Conservation (phyloP, 23 tunicate species). For the Phallusia fumigata region DNA sequence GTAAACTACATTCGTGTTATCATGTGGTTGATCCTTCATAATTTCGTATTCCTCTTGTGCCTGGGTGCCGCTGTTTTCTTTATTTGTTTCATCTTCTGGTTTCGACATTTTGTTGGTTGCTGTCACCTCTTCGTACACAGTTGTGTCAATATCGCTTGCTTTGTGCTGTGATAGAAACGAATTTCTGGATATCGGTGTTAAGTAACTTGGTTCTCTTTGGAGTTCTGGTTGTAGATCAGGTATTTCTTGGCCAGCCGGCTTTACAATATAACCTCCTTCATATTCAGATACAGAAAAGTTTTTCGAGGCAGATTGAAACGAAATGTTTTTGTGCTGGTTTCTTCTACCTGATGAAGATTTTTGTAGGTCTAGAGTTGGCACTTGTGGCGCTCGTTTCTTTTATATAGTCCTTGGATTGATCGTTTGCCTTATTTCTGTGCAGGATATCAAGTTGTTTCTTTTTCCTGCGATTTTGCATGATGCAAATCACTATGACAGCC, state of each 20-base stretch:
- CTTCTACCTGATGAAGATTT: too few species aligned
- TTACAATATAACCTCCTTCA: conserved; percentile 15
- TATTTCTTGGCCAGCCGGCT: conserved; percentile 16
- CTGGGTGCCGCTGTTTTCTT: not conserved
- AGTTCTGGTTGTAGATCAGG: not conserved
- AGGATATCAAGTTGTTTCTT: not conserved
- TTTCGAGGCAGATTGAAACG: not conserved
- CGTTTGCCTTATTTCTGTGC: not conserved
- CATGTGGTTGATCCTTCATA: too few species aligned
- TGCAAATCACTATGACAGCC: not conserved
- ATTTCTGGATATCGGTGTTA: not conserved
- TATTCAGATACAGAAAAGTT: not conserved
- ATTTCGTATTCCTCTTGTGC: too few species aligned
- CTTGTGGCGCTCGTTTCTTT: not conserved
- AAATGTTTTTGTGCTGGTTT: too few species aligned
- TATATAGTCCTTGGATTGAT: not conserved
- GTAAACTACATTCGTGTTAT: not conserved
- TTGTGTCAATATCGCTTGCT: not conserved
- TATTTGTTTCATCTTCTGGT: not conserved
- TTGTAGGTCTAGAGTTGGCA: too few species aligned
- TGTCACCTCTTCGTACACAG: not conserved
- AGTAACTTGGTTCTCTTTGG: too few species aligned
- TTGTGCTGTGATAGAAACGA: not conserved
- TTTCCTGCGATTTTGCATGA: not conserved
- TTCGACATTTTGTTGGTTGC: not conserved